Evolutionary conservation across 2,113 vertebrate species (phyloP), one percentile per base, ranked within the genome.

Genomic region (Solenodon paradoxus): DNA sequence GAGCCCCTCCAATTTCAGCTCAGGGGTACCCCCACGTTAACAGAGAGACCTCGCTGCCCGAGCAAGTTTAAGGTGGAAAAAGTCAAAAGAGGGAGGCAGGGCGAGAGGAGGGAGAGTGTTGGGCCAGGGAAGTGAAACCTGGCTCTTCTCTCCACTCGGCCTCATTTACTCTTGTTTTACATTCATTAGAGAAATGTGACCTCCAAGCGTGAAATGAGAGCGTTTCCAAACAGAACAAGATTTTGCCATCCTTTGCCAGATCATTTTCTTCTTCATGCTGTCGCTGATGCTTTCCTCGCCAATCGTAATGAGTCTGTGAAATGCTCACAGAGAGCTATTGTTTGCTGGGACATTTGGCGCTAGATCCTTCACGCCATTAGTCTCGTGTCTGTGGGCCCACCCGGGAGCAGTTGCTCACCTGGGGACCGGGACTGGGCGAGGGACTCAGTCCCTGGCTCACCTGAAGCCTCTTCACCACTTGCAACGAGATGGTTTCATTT

Each of bases 261-360:
- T 13, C 9, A 0, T 38, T 24, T 49, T 30, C 66, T 80, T 17
- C n/a, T 24, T 24, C 2, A 4, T 1, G 38, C 51, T 24, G 5
- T 51, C 28, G 11, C 40, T 28, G 8, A 0, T 20, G 20, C 72
- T 64, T 51, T 26, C 19, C 20, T 83, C 1, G 0, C 15, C 2
- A 2, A 1, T 1, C 1, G 0, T 8, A 5, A 3, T 9, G 75
- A n/a, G 51, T 42, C 1, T 1, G 13, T 0, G 7, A 2, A 9
- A 3, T 3, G n/a, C 51, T 26, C 57, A 0, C 5, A 19, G 45
- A 24, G 55, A 16, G 8, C 0, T 32, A 7, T 0, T 17, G 2
- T 40, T 5, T 12, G 38, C 78, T 12, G 45, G 2, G 8, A 61
- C 24, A 1, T 47, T 47, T 1, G 12, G 53, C 51, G 59, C 30